These are phyloP conservation scores for Chionodraco myersi DNA, from an alignment of 2,113 vertebrate genomes.

Conservation along the genomic window DNA sequence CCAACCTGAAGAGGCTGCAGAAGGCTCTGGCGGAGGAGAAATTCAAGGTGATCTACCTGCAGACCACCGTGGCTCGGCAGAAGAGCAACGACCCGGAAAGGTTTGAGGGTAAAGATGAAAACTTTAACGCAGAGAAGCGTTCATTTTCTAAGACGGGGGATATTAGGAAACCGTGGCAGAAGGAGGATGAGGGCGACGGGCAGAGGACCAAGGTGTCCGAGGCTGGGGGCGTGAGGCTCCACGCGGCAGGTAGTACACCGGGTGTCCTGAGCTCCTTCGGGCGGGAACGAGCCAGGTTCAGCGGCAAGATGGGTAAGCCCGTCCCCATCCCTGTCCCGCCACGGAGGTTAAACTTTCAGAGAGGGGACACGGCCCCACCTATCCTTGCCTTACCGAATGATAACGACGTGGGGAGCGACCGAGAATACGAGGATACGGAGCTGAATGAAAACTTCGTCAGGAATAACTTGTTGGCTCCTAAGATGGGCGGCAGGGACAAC, in stretches of 20 bases:
- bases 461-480: constrained; percentile 80
- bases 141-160: not conserved
- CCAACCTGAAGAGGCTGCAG: constrained; percentile 87
- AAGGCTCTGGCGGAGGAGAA: constrained; percentile 89
- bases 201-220: constrained; percentile 41
- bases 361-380: constrained; percentile 37
- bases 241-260: constrained; percentile 25
- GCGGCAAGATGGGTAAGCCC: constrained; percentile 71
- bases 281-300: constrained; percentile 63
- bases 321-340: constrained; percentile 73
- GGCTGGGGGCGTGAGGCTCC: constrained; percentile 30
- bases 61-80: constrained; percentile 85
- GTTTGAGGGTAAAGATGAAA: constrained; percentile 52
- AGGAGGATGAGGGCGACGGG: constrained; percentile 26
- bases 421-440: constrained; percentile 86
- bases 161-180: constrained; percentile 3
- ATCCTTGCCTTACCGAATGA: constrained; percentile 32
- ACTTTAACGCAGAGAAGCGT: constrained; percentile 52
- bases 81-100: constrained; percentile 56
- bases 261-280: constrained; percentile 19
- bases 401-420: constrained; percentile 80
- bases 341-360: constrained; percentile 59
- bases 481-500: constrained; percentile 26
- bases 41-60: constrained; percentile 92
- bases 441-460: constrained; percentile 86